Conservation (phyloP, 1,140 invertebrate species). For the Drosophila eugracilis region DNA sequence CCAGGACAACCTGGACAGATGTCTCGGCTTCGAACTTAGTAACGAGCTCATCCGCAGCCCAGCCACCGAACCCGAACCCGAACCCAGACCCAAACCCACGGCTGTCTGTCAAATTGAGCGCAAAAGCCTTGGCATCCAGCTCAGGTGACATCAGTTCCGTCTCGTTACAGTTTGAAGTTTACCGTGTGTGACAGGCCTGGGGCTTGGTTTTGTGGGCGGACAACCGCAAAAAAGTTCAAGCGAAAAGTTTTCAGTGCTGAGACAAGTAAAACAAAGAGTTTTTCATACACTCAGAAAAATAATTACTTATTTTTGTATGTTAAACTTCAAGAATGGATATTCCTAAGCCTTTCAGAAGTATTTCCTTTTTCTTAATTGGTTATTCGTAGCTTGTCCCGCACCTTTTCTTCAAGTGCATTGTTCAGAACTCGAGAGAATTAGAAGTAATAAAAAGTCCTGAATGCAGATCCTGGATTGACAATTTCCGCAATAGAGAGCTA, state of each 20-base stretch:
- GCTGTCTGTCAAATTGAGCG: constrained; percentile 77
- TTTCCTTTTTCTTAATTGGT: too few species aligned
- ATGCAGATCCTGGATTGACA: too few species aligned
- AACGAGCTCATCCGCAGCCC: constrained; percentile 39
- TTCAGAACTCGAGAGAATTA: not conserved
- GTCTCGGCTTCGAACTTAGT: constrained; percentile 52
- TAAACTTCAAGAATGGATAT: not conserved
- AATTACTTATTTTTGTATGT: not conserved
- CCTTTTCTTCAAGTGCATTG: too few species aligned
- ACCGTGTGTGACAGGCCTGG: constrained; percentile 70
- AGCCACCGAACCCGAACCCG: not conserved
- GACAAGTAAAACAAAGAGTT: constrained; percentile 30
- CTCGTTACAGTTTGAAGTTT: constrained; percentile 81
- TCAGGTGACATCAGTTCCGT: constrained; percentile 78
- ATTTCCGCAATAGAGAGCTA: not conserved
- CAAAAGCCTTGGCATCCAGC: constrained; percentile 67
- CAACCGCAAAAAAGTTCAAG: constrained; percentile 41
- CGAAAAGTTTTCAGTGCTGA: constrained; percentile 37
- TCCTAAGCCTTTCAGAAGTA: too few species aligned
- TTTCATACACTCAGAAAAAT: not conserved
- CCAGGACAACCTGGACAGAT: constrained; percentile 22
- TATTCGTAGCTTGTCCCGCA: too few species aligned
- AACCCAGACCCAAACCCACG: constrained; percentile 16
- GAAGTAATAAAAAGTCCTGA: too few species aligned
- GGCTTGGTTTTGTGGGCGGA: constrained; percentile 42